A percentile compares a stretch with the other conserved stretches of the same genome.
Evolutionary conservation across 2,888 invertebrate genomes (phyloP).

Genomic region (Hecatera dysodea): DNA sequence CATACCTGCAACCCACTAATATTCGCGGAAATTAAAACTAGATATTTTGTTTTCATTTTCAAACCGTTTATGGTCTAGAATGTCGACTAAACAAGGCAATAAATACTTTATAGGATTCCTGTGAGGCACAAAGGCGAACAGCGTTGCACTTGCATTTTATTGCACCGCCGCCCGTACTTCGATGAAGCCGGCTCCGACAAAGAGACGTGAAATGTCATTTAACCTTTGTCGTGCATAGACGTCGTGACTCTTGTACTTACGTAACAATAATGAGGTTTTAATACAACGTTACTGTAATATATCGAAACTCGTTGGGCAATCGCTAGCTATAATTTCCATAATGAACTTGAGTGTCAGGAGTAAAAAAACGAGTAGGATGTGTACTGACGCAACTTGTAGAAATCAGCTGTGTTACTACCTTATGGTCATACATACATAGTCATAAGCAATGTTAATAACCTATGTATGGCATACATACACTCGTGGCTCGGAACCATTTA

Average conservation of each 20-base stretch:
- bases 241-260: slow-evolving; percentile 61
- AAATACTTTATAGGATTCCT: slow-evolving; percentile 68
- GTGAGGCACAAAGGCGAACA: slow-evolving; percentile 61
- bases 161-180: slow-evolving; percentile 46
- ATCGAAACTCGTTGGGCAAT: slow-evolving; percentile 55
- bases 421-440: background rate
- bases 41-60: no score
- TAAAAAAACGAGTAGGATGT: slow-evolving; percentile 33
- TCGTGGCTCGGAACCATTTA: slow-evolving; percentile 24
- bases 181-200: slow-evolving; percentile 54
- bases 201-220: slow-evolving; percentile 67
- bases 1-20: no score
- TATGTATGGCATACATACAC: slow-evolving; percentile 21
- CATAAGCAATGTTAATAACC: slow-evolving; percentile 30
- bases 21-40: no score
- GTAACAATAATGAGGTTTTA: slow-evolving; percentile 65
- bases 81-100: slow-evolving; percentile 67
- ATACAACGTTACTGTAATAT: slow-evolving; percentile 58
- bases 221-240: slow-evolving; percentile 62
- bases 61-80: slow-evolving; percentile 60
- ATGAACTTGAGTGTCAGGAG: slow-evolving; percentile 26
- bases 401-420: slow-evolving; percentile 18
- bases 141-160: slow-evolving; percentile 65
- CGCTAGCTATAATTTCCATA: slow-evolving; percentile 27
- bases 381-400: slow-evolving; percentile 34